Percentiles rank a stretch among this genome's conserved stretches.
Evolutionary conservation across 2,888 invertebrate species (phyloP).

Genomic region (Trichopoda pennipes): DNA sequence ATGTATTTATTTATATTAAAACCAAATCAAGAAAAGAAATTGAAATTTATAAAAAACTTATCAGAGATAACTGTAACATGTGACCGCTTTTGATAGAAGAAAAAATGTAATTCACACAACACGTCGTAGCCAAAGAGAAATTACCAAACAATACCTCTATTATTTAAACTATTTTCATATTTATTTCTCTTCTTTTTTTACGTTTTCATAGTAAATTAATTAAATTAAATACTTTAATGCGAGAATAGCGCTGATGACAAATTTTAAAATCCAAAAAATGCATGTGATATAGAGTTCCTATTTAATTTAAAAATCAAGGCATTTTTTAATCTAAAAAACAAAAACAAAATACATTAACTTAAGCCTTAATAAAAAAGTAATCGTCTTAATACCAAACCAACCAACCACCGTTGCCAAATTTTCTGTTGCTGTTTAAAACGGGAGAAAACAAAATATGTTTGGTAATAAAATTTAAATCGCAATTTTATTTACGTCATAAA

Average conservation of each 20-base stretch:
- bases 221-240: too few species aligned
- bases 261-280: too few species aligned
- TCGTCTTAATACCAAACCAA: not conserved
- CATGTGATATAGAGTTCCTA: too few species aligned
- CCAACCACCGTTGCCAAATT: not conserved
- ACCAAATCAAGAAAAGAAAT: slow-evolving; percentile 43
- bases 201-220: not conserved
- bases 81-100: slow-evolving; percentile 1
- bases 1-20: not conserved
- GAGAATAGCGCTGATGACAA: too few species aligned
- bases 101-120: slow-evolving; percentile 3
- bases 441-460: not conserved
- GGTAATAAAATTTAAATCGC: too few species aligned
- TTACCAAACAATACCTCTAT: slow-evolving; percentile 62
- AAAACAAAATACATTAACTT: too few species aligned
- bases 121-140: slow-evolving; percentile 38
- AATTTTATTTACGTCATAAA: too few species aligned
- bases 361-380: too few species aligned
- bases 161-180: slow-evolving; percentile 34
- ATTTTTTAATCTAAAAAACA: too few species aligned
- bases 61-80: not conserved
- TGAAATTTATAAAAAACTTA: slow-evolving; percentile 29
- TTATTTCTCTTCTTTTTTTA: not conserved
- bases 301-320: too few species aligned
- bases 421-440: too few species aligned